Evolutionary conservation across 2,888 invertebrate species (phyloP).

Genomic region (Erebia ligea): DNA sequence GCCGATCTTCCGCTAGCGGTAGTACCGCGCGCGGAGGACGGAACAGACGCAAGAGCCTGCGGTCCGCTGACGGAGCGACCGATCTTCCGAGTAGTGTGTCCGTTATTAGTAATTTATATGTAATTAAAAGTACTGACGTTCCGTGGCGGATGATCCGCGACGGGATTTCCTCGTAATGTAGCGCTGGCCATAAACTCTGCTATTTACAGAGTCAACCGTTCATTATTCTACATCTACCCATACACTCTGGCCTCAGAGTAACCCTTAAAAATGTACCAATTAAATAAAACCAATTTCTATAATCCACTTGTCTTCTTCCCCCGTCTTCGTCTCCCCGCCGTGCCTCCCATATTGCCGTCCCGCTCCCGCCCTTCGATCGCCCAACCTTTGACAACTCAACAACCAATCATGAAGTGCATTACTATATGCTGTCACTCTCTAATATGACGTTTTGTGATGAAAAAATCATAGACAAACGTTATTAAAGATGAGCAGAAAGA

Average conservation of each 20-base stretch:
- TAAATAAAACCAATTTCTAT: slow-evolving; percentile 20
- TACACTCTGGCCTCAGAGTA: slow-evolving; percentile 40
- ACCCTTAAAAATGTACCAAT: slow-evolving; percentile 22
- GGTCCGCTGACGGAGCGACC: too few species aligned
- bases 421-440: slow-evolving; percentile 53
- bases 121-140: too few species aligned
- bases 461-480: slow-evolving; percentile 36
- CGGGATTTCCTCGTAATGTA: too few species aligned
- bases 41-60: too few species aligned
- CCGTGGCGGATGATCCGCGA: too few species aligned
- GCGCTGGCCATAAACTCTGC: background rate
- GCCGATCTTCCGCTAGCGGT: too few species aligned
- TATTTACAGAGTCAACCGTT: background rate
- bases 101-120: too few species aligned
- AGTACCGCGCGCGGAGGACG: too few species aligned
- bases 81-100: too few species aligned
- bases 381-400: slow-evolving; percentile 73
- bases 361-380: slow-evolving; percentile 56
- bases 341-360: slow-evolving; percentile 48
- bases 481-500: background rate
- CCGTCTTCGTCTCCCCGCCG: slow-evolving; percentile 52
- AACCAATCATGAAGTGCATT: slow-evolving; percentile 70
- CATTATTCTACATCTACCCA: slow-evolving; percentile 1
- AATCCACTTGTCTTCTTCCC: slow-evolving; percentile 42
- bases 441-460: slow-evolving; percentile 31